Conservation (phyloP, 1,140 invertebrate genomes). For the Streblospio benedicti region DNA sequence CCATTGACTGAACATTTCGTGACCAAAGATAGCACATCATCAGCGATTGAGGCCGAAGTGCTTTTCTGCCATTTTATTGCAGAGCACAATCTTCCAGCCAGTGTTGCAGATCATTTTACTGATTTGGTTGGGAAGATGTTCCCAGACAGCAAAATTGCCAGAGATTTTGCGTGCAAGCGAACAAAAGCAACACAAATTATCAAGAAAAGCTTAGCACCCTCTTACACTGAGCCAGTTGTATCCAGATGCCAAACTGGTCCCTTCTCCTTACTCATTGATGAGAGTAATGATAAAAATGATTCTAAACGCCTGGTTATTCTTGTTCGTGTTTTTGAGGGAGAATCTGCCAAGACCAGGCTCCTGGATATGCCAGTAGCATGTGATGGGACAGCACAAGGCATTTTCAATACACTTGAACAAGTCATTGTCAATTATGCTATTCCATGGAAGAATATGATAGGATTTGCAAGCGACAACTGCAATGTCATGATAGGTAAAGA, state of each 20-base stretch:
- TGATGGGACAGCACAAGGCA: background rate
- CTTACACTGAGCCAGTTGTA: background rate
- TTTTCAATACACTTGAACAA: background rate
- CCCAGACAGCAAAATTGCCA: background rate
- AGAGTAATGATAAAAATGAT: background rate
- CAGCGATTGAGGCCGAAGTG: too few species aligned
- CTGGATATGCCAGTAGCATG: background rate
- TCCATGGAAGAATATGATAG: background rate
- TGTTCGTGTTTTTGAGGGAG: background rate
- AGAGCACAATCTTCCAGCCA: background rate
- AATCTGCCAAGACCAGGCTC: background rate
- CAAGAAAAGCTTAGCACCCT: background rate
- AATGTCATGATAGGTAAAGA: background rate
- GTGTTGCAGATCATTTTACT: background rate
- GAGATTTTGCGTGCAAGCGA: background rate
- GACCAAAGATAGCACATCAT: too few species aligned
- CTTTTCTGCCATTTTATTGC: too few species aligned
- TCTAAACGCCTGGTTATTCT: background rate
- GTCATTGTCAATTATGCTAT: background rate
- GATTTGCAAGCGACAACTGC: background rate
- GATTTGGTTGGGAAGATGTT: background rate
- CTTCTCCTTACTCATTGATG: background rate
- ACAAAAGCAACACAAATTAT: background rate
- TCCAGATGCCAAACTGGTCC: background rate
- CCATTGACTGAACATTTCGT: too few species aligned